Percentiles rank a stretch among this genome's conserved stretches.
Conservation (phyloP, 2,888 invertebrate species). For the Andrena bucephala region DNA sequence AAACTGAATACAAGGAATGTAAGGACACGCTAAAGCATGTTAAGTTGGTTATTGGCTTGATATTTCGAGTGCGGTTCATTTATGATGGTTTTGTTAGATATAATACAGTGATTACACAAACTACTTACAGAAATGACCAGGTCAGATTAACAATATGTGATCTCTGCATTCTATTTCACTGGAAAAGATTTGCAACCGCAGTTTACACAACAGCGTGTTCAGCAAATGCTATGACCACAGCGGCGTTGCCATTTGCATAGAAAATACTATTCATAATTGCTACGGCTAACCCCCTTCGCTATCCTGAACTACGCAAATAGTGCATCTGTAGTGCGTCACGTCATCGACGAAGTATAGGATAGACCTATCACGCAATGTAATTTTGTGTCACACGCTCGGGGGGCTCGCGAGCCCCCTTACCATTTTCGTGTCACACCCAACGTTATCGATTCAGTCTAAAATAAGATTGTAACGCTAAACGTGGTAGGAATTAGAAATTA, state of each 20-base stretch:
- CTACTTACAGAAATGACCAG: slow-evolving; percentile 53
- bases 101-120: neutral
- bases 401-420: too few relatives aligned
- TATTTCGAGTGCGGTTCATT: neutral
- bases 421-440: too few relatives aligned
- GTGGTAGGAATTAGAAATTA: too few relatives aligned
- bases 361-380: too few relatives aligned
- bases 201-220: neutral
- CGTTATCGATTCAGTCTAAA: too few relatives aligned
- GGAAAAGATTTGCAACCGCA: neutral
- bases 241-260: slow-evolving; percentile 8
- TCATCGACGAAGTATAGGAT: too few relatives aligned
- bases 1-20: neutral
- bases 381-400: too few relatives aligned
- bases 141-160: slow-evolving; percentile 29
- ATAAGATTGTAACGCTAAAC: too few relatives aligned
- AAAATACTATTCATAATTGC: slow-evolving; percentile 29
- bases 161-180: slow-evolving; percentile 26
- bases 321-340: slow-evolving; percentile 21
- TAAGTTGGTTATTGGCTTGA: neutral
- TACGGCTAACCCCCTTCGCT: slow-evolving; percentile 28
- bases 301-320: slow-evolving; percentile 40
- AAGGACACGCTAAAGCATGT: neutral
- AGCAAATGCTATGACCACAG: neutral
- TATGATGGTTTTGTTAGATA: neutral